Base-by-base conservation (phyloP, 2,888 invertebrate species). In the Drosophila hamatofila region DNA sequence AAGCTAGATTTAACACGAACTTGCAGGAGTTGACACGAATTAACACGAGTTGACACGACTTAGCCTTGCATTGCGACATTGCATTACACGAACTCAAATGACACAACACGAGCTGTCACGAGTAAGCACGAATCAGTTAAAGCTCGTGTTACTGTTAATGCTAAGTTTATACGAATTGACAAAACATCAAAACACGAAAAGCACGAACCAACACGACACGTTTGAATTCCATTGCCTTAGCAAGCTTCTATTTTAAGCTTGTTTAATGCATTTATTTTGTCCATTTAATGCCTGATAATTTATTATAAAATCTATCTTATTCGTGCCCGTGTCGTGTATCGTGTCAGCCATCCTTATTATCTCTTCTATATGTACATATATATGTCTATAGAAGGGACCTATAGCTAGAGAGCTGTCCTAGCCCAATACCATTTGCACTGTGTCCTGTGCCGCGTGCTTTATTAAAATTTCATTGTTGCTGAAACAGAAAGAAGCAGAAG, bases 381-480 rank as follows among this genome's bases (percentile, higher is more conserved):
- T n/a, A n/a, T n/a, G n/a, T n/a, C n/a, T n/a, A 12, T 18, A 12
- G 14, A 33, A 14, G 12, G 2, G 9, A 2, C 11, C 42, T 27
- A 12, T 5, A n/a, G n/a, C n/a, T n/a, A n/a, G n/a, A n/a, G n/a
- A n/a, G n/a, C n/a, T n/a, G 11, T 12, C 41, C 49, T 35, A 27
- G 12, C 9, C 39, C 16, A 49, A 25, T n/a, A 5, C 8, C n/a
- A 11, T n/a, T n/a, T 37, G 37, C 52, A 23, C 23, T 37, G 14
- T 1, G 35, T 21, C 33, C 51, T 12, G 11, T 5, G 51, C 35
- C 37, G 80, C 86, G 76, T 75, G 89, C 87, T 83, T 88, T 87
- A 84, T 84, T 87, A 84, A 89, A 89, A 84, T 76, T 89, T 84
- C 81, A 87, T 87, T 84, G 74, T 74, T 72, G 41, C 49, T 54